Base-by-base conservation (phyloP, 1,140 invertebrate species). In the Diabrotica undecimpunctata region DNA sequence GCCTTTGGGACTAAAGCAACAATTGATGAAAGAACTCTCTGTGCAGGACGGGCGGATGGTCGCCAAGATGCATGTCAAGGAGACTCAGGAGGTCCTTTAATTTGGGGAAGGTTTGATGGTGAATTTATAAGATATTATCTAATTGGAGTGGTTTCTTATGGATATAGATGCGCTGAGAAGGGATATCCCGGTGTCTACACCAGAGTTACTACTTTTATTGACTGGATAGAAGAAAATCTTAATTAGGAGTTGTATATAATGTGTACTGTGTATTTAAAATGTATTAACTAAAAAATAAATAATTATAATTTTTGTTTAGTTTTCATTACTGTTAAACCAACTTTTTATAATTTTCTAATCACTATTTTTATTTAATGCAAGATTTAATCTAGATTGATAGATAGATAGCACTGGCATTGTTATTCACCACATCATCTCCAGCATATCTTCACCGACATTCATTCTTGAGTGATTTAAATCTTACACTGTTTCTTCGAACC, bases 41-140 rank as follows among this genome's bases (percentile, higher is more conserved):
- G 93, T 74, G 94, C 92, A 4, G 92, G 92, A 11, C 86, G 82
- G 62, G 75, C 83, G 25, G 64, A 75, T 5, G 92, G 91, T 0
- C 88, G 89, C 13, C 89, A 90, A 74, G 93, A 95, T 77, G 87
- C 92, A 7, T 95, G 93, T 73, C 88, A 92, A 78, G 92, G 92
- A 13, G 92, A 95, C 78, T 94, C 91, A 41, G 92, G 92, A 8
- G 93, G 93, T 14, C 91, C 92, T 0, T 73, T 95, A 6, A 92
- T 94, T 89, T 75, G 79, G 13, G 81, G 79, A 14, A 75, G 79
- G n/a, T 75, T 74, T n/a, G 72, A 74, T n/a, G 64, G 2, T 56
- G 69, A 58, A 37, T 54, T 65, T 38, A 37, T 70, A 6, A 53
- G 11, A 11, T 69, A 62, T 37, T 86, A 87, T 65, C 77, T 84